phyloP scores from a whole-genome alignment of 2,888 invertebrate genomes.

The Sinhomidia bicolor region DNA sequence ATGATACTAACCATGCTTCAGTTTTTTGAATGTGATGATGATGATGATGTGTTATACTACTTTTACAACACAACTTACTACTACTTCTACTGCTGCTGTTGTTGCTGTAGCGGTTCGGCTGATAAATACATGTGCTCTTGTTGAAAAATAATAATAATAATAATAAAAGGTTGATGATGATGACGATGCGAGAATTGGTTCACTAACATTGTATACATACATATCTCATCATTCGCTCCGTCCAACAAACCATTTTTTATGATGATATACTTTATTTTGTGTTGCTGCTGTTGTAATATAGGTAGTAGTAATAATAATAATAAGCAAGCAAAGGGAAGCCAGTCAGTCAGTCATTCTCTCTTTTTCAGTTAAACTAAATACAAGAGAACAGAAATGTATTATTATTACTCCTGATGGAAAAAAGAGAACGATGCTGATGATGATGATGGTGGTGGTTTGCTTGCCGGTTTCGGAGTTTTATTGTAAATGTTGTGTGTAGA shows the following conservation, averaged over 20 bases:
- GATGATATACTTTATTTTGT: conserved; percentile 43
- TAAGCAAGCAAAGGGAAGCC: neutral
- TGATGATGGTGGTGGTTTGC: neutral
- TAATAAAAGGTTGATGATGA: conserved; percentile 50
- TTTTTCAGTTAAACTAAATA: too few species aligned
- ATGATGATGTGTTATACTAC: conserved; percentile 57
- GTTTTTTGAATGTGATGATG: conserved; percentile 38
- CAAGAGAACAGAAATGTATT: neutral
- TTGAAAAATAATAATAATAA: conserved; percentile 23
- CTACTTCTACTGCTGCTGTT: neutral
- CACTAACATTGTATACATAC: conserved; percentile 1
- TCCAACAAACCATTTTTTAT: conserved; percentile 28
- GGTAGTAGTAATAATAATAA: conserved; percentile 5
- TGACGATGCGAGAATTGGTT: conserved; percentile 72
- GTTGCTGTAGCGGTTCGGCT: neutral
- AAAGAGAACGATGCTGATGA: neutral
- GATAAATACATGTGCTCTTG: conserved; percentile 58
- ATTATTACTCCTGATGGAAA: neutral
- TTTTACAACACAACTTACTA: neutral
- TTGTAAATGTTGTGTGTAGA: conserved; percentile 16
- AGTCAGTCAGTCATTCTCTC: too few species aligned
- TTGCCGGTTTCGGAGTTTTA: conserved; percentile 40
- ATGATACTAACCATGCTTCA: conserved; percentile 23
- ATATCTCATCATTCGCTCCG: conserved; percentile 20
- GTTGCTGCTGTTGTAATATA: neutral